Percentiles rank a stretch among this genome's conserved stretches.
Evolutionary conservation across 2,888 invertebrate genomes (phyloP).

Genomic region (Scaeva pyrastri): DNA sequence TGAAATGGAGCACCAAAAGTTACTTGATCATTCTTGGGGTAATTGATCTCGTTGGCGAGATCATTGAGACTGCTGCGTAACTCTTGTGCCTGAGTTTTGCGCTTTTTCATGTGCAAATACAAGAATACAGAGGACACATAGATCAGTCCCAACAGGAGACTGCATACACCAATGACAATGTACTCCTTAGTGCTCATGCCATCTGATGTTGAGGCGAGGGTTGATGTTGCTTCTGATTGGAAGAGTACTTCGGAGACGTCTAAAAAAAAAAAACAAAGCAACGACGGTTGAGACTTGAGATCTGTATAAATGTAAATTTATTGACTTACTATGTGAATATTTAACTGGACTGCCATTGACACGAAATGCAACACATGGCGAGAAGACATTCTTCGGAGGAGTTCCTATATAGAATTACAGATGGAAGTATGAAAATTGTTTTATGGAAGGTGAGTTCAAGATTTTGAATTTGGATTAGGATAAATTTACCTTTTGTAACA

Average conservation of each 20-base stretch:
- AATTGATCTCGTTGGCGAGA: slow-evolving; percentile 84
- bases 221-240: slow-evolving; percentile 87
- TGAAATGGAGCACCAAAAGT: slow-evolving; percentile 83
- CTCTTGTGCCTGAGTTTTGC: slow-evolving; percentile 83
- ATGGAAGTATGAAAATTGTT: neutral
- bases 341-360: slow-evolving; percentile 92
- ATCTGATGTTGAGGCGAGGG: slow-evolving; percentile 85
- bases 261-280: slow-evolving; percentile 78
- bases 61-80: slow-evolving; percentile 81
- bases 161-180: slow-evolving; percentile 92
- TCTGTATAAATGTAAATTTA: slow-evolving; percentile 60
- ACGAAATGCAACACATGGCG: slow-evolving; percentile 93
- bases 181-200: slow-evolving; percentile 91
- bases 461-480: slow-evolving; percentile 12
- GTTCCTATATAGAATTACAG: slow-evolving; percentile 79
- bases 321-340: slow-evolving; percentile 86
- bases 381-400: slow-evolving; percentile 87
- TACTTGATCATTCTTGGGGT: slow-evolving; percentile 84
- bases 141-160: slow-evolving; percentile 92
- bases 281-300: slow-evolving; percentile 17
- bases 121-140: slow-evolving; percentile 94
- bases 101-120: slow-evolving; percentile 91
- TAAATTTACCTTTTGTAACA: slow-evolving; percentile 79
- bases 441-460: neutral
- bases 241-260: slow-evolving; percentile 93